Evolutionary conservation across 2,113 vertebrate genomes (phyloP), one percentile per base, ranked within the genome.

Genomic region (Heterotilapia buettikoferi): DNA sequence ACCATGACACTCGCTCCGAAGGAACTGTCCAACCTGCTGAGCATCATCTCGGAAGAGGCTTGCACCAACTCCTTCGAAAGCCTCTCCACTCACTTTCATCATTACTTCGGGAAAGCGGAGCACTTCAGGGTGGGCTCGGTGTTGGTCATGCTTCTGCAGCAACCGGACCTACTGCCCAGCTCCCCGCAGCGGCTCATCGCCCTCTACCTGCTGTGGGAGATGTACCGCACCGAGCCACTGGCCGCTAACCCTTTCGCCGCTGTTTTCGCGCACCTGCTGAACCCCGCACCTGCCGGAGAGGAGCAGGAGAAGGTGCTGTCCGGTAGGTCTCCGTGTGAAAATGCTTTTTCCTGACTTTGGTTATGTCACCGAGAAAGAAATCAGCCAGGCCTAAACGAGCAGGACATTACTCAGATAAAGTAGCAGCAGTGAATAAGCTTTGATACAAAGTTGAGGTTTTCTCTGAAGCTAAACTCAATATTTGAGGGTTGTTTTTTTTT

Each of bases 171-270:
- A 82, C 96, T 99, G 85, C 98, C 99, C 86, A 98, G 97, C 91
- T 97, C 98, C 9, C 96, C 98, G 45, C 99, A 99, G 97, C 97
- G 98, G 68, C 98, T 99, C 92, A 99, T 98, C 1, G 99, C 98
- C 2, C 98, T 99, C 91, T 99, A 99, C 96, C 97, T 99, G n/a
- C 97, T 99, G 0, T 99, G 99, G 99, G 99, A 99, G 97, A 99
- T 99, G 99, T 99, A 99, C 96, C 98, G 99, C 82, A 99, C 98
- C 76, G 99, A 99, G 96, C 98, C 98, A 45, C 97, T 99, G 11
- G 98, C 99, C 10, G 98, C 98, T 10, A 99, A 99, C 96, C 99
- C 98, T 8, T 99, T 99, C 93, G 98, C 98, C 33, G 99, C 99
- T 33, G 97, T 99, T 84, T 99, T 99, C 86, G 98, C 98, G 3